A percentile compares a stretch with the other conserved stretches of the same genome.
Evolutionary conservation across 2,888 invertebrate species (phyloP).

Genomic region (Cremastinae sp.): DNA sequence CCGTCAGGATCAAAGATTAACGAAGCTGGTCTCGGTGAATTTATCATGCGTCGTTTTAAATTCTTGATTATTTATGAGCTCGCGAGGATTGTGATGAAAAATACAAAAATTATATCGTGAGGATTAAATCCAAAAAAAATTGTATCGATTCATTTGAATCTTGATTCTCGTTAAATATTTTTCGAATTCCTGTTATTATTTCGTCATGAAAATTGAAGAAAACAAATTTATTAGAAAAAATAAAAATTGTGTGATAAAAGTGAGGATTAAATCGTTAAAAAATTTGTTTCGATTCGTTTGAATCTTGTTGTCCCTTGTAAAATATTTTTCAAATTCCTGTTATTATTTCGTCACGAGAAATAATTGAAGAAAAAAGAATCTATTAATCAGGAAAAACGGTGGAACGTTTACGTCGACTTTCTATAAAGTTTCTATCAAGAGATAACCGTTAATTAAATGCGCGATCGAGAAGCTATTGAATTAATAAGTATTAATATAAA

Average conservation of each 20-base stretch:
- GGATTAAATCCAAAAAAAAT: background rate
- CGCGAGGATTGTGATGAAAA: no score
- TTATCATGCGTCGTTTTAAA: slow-evolving; percentile 23
- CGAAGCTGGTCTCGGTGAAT: slow-evolving; percentile 9
- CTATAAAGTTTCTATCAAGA: slow-evolving; percentile 56
- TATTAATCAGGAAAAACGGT: no score
- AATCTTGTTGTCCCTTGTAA: no score
- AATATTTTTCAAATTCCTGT: no score
- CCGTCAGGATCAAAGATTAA: background rate
- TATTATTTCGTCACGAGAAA: slow-evolving; percentile 18
- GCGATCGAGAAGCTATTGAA: slow-evolving; percentile 56
- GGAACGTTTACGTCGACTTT: slow-evolving; percentile 45
- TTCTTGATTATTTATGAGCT: slow-evolving; percentile 25
- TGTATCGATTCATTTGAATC: background rate
- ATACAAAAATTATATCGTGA: no score
- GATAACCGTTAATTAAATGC: slow-evolving; percentile 59
- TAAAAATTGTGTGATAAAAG: no score
- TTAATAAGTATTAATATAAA: slow-evolving; percentile 57
- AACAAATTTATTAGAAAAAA: slow-evolving; percentile 24
- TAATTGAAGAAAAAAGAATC: no score
- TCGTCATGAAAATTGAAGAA: slow-evolving; percentile 18
- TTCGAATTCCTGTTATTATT: no score
- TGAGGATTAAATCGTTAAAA: no score
- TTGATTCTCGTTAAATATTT: no score
- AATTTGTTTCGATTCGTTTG: background rate